phyloP scores from a whole-genome alignment of 2,888 invertebrate species.

The Choristoneura rosaceana region DNA sequence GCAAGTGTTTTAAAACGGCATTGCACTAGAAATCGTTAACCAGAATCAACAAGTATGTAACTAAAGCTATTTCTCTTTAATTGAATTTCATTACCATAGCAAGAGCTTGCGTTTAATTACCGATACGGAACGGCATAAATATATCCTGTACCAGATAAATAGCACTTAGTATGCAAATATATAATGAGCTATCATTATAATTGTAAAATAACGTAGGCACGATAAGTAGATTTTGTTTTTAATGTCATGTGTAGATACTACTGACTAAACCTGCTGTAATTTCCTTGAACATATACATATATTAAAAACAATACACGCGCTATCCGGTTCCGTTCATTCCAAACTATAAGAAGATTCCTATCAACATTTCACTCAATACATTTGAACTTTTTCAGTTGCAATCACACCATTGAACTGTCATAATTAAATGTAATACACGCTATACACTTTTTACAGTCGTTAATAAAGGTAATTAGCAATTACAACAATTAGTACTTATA shows the following conservation, averaged over 20 bases:
- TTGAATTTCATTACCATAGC: conserved; percentile 78
- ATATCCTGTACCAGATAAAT: conserved; percentile 57
- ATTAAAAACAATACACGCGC: too few species aligned
- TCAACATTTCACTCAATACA: neutral
- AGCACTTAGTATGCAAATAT: conserved; percentile 61
- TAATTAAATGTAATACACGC: neutral
- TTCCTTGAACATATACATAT: too few species aligned
- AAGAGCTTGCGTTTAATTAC: conserved; percentile 76
- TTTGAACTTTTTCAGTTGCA: too few species aligned
- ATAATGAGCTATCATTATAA: conserved; percentile 52
- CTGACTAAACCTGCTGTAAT: too few species aligned
- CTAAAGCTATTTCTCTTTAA: conserved; percentile 71
- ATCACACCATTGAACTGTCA: neutral
- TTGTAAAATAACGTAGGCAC: conserved; percentile 29
- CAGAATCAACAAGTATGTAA: conserved; percentile 61
- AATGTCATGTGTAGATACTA: conserved; percentile 41
- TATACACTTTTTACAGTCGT: neutral
- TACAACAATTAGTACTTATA: conserved; percentile 4
- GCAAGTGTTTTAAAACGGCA: conserved; percentile 33
- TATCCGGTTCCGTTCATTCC: too few species aligned
- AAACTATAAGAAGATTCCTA: too few species aligned
- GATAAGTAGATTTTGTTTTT: conserved; percentile 41
- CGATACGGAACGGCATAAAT: conserved; percentile 57
- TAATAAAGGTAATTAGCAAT: neutral
- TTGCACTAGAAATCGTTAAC: conserved; percentile 56